Evolutionary conservation across 2,888 invertebrate genomes (phyloP).

Genomic region (Eurytoma adleriae): DNA sequence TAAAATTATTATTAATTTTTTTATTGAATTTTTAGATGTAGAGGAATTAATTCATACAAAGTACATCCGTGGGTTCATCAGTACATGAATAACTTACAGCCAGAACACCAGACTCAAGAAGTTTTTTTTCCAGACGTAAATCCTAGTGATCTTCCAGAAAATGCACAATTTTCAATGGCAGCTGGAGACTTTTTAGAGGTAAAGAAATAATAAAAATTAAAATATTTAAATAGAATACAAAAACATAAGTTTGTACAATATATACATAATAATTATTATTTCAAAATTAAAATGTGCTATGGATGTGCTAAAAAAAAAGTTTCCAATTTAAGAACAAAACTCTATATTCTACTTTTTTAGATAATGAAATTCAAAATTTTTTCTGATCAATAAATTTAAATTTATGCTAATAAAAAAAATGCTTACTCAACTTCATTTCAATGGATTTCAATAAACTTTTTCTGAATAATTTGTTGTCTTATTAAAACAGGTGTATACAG

Average conservation of each 20-base stretch:
- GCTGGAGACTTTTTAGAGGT: slow-evolving; percentile 98
- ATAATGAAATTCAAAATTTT: too few relatives aligned
- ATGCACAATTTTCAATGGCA: slow-evolving; percentile 92
- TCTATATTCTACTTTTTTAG: too few relatives aligned
- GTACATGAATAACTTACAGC: slow-evolving; percentile 90
- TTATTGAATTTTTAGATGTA: slow-evolving; percentile 75
- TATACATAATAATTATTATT: not conserved
- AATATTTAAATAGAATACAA: not conserved
- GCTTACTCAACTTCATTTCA: too few relatives aligned
- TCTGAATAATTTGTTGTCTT: not conserved
- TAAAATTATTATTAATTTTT: slow-evolving; percentile 12
- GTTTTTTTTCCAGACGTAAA: slow-evolving; percentile 93
- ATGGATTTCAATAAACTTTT: too few relatives aligned
- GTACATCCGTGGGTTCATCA: slow-evolving; percentile 98
- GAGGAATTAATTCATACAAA: slow-evolving; percentile 83
- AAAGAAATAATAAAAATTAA: slow-evolving; percentile 58
- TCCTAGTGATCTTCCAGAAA: slow-evolving; percentile 82
- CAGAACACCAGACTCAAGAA: slow-evolving; percentile 87
- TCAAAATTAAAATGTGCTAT: too few relatives aligned
- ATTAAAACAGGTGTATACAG: slow-evolving; percentile 81
- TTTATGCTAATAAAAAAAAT: too few relatives aligned
- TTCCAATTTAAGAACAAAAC: too few relatives aligned
- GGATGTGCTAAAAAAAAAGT: too few relatives aligned
- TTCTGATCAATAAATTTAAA: too few relatives aligned
- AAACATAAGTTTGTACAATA: not conserved